Conservation (phyloP, 2,888 invertebrate species). For the Eristalis intricaria region DNA sequence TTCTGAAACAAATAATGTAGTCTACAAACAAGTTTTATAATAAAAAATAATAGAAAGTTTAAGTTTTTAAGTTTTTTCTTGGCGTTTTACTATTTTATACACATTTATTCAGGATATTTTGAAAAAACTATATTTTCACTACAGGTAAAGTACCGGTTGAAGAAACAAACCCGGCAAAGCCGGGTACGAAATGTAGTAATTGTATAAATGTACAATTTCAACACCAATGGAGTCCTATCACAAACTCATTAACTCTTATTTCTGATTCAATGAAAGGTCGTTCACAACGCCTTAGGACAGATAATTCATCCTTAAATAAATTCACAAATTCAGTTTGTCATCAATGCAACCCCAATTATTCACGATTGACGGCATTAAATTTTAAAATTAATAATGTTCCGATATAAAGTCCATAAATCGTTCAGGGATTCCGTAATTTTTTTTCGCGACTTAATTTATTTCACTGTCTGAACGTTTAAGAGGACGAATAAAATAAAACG, state of each 20-base stretch:
- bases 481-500: conserved; percentile 6
- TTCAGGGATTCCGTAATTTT: not conserved
- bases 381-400: conserved; percentile 47
- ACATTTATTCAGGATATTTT: no score
- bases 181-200: no score
- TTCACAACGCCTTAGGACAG: not conserved
- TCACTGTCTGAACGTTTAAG: not conserved
- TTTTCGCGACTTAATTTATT: not conserved
- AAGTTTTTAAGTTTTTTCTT: no score
- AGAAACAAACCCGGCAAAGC: no score
- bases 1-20: no score
- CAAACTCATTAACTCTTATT: not conserved
- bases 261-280: not conserved
- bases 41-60: no score
- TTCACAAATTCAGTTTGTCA: not conserved
- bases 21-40: no score
- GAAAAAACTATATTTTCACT: no score
- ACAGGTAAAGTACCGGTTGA: no score
- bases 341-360: conserved; percentile 12
- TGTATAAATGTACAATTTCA: no score
- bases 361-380: conserved; percentile 17
- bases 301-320: not conserved
- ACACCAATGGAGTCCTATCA: not conserved
- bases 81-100: no score
- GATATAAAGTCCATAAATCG: conserved; percentile 44